Evolutionary conservation across 2,888 invertebrate species (phyloP).

Genomic region (Chymomyza procnemis): DNA sequence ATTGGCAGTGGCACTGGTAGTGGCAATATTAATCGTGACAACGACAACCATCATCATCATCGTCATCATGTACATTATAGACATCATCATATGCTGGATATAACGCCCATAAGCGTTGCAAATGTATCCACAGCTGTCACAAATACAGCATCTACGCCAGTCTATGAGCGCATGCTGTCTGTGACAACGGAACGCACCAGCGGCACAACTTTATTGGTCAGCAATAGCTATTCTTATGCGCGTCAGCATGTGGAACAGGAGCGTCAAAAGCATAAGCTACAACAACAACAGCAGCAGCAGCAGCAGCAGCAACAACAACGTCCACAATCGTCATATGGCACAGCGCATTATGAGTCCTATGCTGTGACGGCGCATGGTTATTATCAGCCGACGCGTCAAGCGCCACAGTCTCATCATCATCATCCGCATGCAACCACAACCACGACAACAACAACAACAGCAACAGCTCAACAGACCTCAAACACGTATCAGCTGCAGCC

Average conservation of each 20-base stretch:
- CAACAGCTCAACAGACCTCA: conserved; percentile 16
- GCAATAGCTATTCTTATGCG: conserved; percentile 11
- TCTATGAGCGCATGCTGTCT: conserved; percentile 42
- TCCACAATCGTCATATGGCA: conserved; percentile 32
- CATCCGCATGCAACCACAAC: conserved; percentile 3
- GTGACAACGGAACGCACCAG: background rate
- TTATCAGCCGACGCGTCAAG: conserved; percentile 55
- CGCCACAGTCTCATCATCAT: background rate
- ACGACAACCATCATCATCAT: conserved; percentile 48
- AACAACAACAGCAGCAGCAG: conserved; percentile 38
- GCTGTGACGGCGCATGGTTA: conserved; percentile 15
- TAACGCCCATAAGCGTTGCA: conserved; percentile 43
- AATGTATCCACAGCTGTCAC: conserved; percentile 52
- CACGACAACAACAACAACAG: background rate
- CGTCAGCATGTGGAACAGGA: conserved; percentile 5
- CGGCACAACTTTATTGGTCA: conserved; percentile 29
- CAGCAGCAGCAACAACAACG: conserved; percentile 43
- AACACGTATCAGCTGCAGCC: conserved; percentile 43
- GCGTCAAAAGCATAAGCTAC: conserved; percentile 12
- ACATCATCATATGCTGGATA: conserved; percentile 64
- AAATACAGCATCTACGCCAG: conserved; percentile 41
- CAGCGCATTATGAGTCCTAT: conserved; percentile 40
- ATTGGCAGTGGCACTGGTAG: conserved; percentile 51
- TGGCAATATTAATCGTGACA: conserved; percentile 34
- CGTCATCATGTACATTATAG: conserved; percentile 67